Conservation (phyloP, 2,113 vertebrate species). For the Pygoscelis adeliae region DNA sequence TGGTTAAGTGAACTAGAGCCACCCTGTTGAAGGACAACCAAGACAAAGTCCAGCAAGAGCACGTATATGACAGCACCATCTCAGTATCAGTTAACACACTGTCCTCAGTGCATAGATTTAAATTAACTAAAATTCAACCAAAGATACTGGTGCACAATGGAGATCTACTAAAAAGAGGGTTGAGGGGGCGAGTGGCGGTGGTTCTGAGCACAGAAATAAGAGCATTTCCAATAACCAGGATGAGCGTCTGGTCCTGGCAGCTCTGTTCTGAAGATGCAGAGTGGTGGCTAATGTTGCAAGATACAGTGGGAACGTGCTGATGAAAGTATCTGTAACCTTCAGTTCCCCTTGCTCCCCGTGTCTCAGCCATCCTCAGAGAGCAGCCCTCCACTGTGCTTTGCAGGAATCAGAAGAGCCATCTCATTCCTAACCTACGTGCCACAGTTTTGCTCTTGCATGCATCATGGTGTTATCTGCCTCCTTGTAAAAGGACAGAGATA, state of each 20-base stretch:
- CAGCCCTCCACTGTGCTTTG: not conserved
- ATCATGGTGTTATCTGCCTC: not conserved
- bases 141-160: not conserved
- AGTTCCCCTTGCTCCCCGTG: not conserved
- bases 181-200: not conserved
- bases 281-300: not conserved
- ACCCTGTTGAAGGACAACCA: not conserved
- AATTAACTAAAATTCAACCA: not conserved
- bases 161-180: not conserved
- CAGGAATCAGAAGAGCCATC: not conserved
- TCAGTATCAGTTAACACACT: not conserved
- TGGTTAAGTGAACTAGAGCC: not conserved
- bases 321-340: not conserved
- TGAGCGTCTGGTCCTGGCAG: not conserved
- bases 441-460: not conserved
- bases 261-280: not conserved
- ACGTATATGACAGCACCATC: too few species aligned
- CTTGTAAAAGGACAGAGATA: slow-evolving; percentile 27
- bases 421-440: fast-evolving
- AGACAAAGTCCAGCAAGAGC: not conserved
- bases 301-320: not conserved
- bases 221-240: not conserved
- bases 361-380: not conserved
- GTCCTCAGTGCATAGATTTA: not conserved
- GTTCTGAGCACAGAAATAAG: not conserved